Evolutionary conservation across 2,888 invertebrate species (phyloP).

Genomic region (Serrognathus titanus): DNA sequence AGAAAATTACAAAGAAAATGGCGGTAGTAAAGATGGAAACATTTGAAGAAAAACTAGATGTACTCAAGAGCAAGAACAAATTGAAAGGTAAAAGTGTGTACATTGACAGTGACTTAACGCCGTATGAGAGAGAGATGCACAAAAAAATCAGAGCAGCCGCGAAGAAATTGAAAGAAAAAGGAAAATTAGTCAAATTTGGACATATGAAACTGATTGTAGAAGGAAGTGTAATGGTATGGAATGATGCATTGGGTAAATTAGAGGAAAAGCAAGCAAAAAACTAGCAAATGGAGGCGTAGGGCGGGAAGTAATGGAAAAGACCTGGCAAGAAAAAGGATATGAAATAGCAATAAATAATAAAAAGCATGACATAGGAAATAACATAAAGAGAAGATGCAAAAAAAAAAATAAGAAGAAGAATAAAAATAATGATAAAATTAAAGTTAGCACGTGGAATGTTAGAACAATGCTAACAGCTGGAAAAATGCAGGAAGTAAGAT

Average conservation of each 20-base stretch:
- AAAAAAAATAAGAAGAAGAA: no score
- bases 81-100: constrained; percentile 1
- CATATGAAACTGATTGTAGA: constrained; percentile 1
- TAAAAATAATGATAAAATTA: no score
- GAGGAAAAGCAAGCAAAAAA: not conserved
- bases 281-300: not conserved
- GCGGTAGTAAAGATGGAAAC: not conserved
- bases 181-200: constrained; percentile 1
- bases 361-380: no score
- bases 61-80: not conserved
- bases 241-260: not conserved
- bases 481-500: no score
- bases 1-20: not conserved
- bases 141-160: not conserved
- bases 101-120: not conserved
- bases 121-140: not conserved
- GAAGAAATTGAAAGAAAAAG: not conserved
- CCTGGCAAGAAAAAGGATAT: no score
- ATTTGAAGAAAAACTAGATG: constrained; percentile 2
- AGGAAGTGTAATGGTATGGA: not conserved
- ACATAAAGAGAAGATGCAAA: no score
- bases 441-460: no score
- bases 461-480: no score
- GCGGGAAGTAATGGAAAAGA: not conserved
- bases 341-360: no score